Evolutionary conservation across 2,888 invertebrate genomes (phyloP), one percentile per base, ranked within the genome.

Genomic region (Corbicula japonica): DNA sequence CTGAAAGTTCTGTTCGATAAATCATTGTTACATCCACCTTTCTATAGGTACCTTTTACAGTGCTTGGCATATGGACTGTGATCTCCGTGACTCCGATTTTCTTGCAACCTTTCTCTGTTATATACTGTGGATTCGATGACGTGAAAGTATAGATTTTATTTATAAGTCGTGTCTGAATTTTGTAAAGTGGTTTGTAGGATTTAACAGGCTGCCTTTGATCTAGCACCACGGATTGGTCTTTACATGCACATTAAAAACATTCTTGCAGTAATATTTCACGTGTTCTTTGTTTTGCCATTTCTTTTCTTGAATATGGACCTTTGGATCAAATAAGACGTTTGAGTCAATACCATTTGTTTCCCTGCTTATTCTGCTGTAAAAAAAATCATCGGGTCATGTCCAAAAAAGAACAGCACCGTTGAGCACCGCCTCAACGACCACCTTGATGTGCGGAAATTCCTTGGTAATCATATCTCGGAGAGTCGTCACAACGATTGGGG

Each of bases 1-100:
- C 85, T 12, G 72, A 56, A 5, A 86, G 26, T 54, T 85, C 82
- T 12, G 86, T 83, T 1, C 84, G 85, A 46, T 84, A 85, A 18
- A 78, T 77, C 66, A 86, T 72, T 12, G 65, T 52, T 0, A 81
- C 86, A 0, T 58, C 63, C 2, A 82, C 69, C 5, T 66, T 32
- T 30, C 83, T 48, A 1, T 80, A 32, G 0, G 61, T 21, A 10
- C 69, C 78, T 1, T 76, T 79, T 21, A 66, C 60, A 5, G 76
- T 75, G 23, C 83, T 76, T 0, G 81, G 77, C 62, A 86, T 79
- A 1, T 83, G 69, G 1, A 86, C 78, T 0, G 10, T 58, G 5
- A 86, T 66, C n/a, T 66, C 60, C n/a, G n/a, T n/a, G n/a, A n/a
- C n/a, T 1, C 85, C 86, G 6, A 85, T 46, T n/a, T 76, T 52